Percentiles rank a stretch among this genome's conserved stretches.
Conservation (phyloP, 1,140 invertebrate species). For the Drosophila nebulosa region DNA sequence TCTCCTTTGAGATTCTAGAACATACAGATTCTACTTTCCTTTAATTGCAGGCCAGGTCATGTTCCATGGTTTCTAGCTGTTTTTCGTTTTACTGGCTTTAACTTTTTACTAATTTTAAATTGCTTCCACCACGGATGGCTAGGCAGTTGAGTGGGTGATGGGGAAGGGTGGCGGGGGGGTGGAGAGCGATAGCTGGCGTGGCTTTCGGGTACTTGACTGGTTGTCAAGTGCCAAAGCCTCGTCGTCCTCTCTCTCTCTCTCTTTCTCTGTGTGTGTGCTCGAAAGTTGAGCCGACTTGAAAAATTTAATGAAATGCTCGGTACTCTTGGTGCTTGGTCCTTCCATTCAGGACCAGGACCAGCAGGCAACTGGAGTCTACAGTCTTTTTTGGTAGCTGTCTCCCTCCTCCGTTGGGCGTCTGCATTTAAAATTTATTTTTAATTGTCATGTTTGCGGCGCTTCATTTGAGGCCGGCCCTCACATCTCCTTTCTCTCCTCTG, state of each 20-base stretch:
- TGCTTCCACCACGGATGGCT: slow-evolving; percentile 33
- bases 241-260: slow-evolving; percentile 2
- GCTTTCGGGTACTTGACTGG: slow-evolving; percentile 5
- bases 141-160: neutral
- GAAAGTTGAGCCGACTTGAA: slow-evolving; percentile 68
- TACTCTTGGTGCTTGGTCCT: slow-evolving; percentile 17
- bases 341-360: slow-evolving; percentile 10
- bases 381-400: neutral
- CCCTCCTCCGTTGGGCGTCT: slow-evolving; percentile 31
- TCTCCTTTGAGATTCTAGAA: neutral
- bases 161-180: neutral
- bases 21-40: slow-evolving; percentile 18
- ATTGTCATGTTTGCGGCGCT: slow-evolving; percentile 65
- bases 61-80: slow-evolving; percentile 48
- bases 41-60: slow-evolving; percentile 66
- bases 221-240: slow-evolving; percentile 23
- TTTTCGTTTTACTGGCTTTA: slow-evolving; percentile 40
- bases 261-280: slow-evolving; percentile 31
- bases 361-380: neutral
- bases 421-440: slow-evolving; percentile 76
- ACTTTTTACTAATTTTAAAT: slow-evolving; percentile 74
- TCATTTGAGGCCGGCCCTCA: slow-evolving; percentile 23
- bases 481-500: neutral
- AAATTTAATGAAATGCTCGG: slow-evolving; percentile 72
- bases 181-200: neutral